Evolutionary conservation across 2,797 vertebrate genomes (phyloP), one percentile per base, ranked within the genome.

Genomic region (Threskiornis aethiopicus): DNA sequence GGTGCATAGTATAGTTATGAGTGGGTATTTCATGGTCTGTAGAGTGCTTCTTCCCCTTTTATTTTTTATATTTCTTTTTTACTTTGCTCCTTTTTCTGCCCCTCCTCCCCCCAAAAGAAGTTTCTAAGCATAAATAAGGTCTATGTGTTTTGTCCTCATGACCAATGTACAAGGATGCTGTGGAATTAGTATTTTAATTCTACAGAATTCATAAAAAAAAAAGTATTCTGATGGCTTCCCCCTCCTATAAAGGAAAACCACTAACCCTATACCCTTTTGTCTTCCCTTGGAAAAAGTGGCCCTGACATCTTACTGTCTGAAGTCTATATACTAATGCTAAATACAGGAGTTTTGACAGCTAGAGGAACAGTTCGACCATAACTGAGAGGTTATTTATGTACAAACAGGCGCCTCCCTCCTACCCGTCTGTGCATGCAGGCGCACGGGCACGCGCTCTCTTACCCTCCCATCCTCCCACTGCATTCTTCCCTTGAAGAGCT

Each of bases 401-500:
- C 49, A 37, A 81, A 21, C n/a, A 66, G 66, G 29, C 44, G 0
- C 52, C 69, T 78, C 35, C 49, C 1, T 88, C 90, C 76, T 11
- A 82, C 95, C 26, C 11, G 57, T 94, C 91, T 80, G 76, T 37
- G 91, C 94, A 54, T 7, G 84, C 81, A 1, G 51, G 87, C 11
- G 9, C 1, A 33, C 88, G 85, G 93, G 90, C 87, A 35, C 2
- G 1, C 0, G 0, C 37, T 51, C 25, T 13, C 37, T 11, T 37
- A 66, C 89, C 64, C 91, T 92, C 91, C 84, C 71, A 5, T 69
- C 89, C 82, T 96, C 94, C 94, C 62, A 77, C 90, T 46, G 22
- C 90, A 70, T 93, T 91, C 65, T 65, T 95, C 69, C 85, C 90
- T 87, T 91, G 39, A 89, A 94, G 67, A 93, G 72, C 76, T 86